phyloP scores from a whole-genome alignment of 1,140 invertebrate genomes.

The Sminthurinus signatus region DNA sequence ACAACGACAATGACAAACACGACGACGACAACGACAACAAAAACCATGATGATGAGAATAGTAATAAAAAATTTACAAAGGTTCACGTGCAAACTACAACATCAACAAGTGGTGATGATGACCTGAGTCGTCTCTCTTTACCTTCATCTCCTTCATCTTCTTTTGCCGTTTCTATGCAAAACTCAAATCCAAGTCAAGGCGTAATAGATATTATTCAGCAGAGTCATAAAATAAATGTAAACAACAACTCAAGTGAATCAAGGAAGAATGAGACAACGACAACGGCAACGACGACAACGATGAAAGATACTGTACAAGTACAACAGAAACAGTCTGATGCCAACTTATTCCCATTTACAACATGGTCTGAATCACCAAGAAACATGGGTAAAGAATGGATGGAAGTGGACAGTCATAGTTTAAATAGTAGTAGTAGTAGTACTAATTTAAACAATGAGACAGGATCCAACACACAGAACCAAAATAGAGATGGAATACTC shows the following conservation, averaged over 20 bases:
- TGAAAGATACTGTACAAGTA: background rate
- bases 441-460: too few relatives aligned
- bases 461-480: too few relatives aligned
- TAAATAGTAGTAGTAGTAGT: too few relatives aligned
- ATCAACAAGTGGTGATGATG: background rate
- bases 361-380: slow-evolving; percentile 26
- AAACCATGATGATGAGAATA: background rate
- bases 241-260: slow-evolving; percentile 1
- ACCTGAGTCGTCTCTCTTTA: too few relatives aligned
- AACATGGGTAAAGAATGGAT: background rate
- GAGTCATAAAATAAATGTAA: slow-evolving; percentile 7
- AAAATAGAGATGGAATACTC: too few relatives aligned
- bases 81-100: background rate
- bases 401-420: background rate
- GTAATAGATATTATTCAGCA: background rate
- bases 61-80: slow-evolving; percentile 7
- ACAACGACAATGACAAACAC: background rate
- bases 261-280: background rate
- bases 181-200: background rate
- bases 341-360: slow-evolving; percentile 23
- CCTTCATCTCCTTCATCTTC: too few relatives aligned
- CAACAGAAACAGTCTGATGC: background rate
- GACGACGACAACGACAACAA: background rate
- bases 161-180: too few relatives aligned
- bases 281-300: too few relatives aligned